Evolutionary conservation across 2,113 vertebrate species (phyloP).

Genomic region (Caranx melampygus): DNA sequence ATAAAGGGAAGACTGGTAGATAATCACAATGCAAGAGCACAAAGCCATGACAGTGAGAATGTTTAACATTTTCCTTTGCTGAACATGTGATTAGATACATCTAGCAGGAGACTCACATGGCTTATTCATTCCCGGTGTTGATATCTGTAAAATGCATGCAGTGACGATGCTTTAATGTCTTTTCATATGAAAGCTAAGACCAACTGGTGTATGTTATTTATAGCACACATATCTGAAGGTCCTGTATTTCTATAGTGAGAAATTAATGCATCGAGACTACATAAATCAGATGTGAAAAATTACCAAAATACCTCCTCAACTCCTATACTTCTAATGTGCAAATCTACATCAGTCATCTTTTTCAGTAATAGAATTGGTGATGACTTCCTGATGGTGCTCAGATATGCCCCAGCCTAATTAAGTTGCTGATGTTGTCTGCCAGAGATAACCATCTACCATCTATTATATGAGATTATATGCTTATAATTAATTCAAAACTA

Average conservation of each 20-base stretch:
- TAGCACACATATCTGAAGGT: constrained; percentile 3
- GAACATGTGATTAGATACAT: too few relatives aligned
- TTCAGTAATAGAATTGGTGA: neutral
- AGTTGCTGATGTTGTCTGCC: neutral
- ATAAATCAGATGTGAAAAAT: neutral
- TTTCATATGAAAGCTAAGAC: constrained; percentile 10
- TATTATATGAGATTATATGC: neutral
- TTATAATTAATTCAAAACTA: neutral
- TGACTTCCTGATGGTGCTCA: neutral
- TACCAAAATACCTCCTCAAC: neutral
- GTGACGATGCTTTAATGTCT: neutral
- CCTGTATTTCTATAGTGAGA: neutral
- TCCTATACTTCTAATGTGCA: neutral
- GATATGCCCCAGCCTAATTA: constrained; percentile 9
- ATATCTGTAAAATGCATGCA: constrained; percentile 1
- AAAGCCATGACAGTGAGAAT: neutral
- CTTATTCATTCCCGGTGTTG: neutral
- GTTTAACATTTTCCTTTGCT: neutral
- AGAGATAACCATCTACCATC: neutral
- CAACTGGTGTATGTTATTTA: constrained; percentile 11
- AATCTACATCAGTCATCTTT: constrained; percentile 6
- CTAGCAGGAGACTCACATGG: neutral
- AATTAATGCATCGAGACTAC: neutral
- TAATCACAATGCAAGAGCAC: constrained; percentile 27
- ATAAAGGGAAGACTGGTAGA: constrained; percentile 32